Evolutionary conservation across 2,888 invertebrate species (phyloP), one percentile per base, ranked within the genome.

Genomic region (Glyphotaelius pellucidus): DNA sequence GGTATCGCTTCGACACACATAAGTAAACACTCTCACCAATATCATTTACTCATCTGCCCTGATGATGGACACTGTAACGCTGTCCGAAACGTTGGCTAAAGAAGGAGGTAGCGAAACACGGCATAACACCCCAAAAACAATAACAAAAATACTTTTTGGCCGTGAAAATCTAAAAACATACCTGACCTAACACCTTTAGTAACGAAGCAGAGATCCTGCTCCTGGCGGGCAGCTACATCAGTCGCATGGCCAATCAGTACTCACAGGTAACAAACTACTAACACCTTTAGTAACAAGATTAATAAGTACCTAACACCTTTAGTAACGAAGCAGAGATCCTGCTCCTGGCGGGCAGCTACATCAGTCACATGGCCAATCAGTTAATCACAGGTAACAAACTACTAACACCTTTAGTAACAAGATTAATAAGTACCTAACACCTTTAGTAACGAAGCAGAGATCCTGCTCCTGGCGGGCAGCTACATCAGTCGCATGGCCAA

Each of bases 401-500:
- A 80, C 30, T 30, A 3, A 47, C 47, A 52, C 52, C 4, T 52
- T n/a, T 67, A 67, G 67, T 67, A 9, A 9, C 67, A n/a, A n/a
- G 30, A 83, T 1, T 83, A 32, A 83, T 9, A 2, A 81, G 14
- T 31, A 9, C 52, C 81, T 81, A 80, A 80, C 14, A 80, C 80
- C 11, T 80, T 31, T 31, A 80, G 15, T 14, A 52, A 52, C 19
- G 12, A 99, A 96, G 99, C 99, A 92, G 99, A 99, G 96, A 99
- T 98, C 88, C 95, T 99, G 89, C 97, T 99, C 81, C 96, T 99
- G 93, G 99, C 99, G 4, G 98, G 98, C 93, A 98, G 98, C 95
- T 99, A 99, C 95, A 99, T 99, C 94, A 97, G 97, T n/a, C 99
- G 99, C 95, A 96, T 99, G 93, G 97, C 97, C 92, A 97, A 98